Percentiles rank a stretch among this genome's conserved stretches.
Evolutionary conservation across 2,888 invertebrate genomes (phyloP).

Genomic region (Harmothoe impar): DNA sequence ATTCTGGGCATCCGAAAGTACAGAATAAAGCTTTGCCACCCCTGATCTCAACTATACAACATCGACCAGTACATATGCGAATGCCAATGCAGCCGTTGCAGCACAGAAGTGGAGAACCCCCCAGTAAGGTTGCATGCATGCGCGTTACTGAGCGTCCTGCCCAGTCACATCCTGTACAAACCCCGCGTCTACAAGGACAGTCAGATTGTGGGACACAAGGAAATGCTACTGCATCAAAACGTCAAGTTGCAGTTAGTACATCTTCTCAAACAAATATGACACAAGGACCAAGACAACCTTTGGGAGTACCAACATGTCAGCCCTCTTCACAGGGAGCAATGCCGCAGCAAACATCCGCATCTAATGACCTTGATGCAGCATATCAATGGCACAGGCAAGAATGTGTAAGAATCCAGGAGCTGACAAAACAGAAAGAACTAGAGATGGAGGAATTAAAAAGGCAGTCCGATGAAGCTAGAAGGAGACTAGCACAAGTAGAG

Average conservation of each 20-base stretch:
- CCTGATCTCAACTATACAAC: not conserved
- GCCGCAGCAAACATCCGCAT: not conserved
- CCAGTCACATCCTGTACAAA: not conserved
- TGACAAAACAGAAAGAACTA: not conserved
- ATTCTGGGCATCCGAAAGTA: not conserved
- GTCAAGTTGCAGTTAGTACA: too few species aligned
- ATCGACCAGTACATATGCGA: not conserved
- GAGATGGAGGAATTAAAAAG: slow-evolving; percentile 12
- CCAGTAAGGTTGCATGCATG: not conserved
- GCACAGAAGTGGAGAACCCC: not conserved
- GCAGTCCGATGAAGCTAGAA: not conserved
- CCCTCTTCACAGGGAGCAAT: not conserved
- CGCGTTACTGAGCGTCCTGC: too few species aligned
- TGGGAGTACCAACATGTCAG: not conserved
- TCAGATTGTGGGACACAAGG: not conserved
- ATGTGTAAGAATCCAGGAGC: slow-evolving; percentile 4
- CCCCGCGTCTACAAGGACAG: not conserved
- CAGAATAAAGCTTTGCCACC: not conserved
- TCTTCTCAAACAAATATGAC: not conserved
- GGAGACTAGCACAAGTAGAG: not conserved
- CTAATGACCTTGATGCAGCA: not conserved
- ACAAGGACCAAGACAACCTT: too few species aligned
- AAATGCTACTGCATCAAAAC: not conserved
- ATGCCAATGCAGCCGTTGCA: not conserved
- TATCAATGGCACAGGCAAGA: slow-evolving; percentile 25